Evolutionary conservation across 1,140 invertebrate genomes (phyloP), one percentile per base, ranked within the genome.

Genomic region (Rhizoglyphus robini): DNA sequence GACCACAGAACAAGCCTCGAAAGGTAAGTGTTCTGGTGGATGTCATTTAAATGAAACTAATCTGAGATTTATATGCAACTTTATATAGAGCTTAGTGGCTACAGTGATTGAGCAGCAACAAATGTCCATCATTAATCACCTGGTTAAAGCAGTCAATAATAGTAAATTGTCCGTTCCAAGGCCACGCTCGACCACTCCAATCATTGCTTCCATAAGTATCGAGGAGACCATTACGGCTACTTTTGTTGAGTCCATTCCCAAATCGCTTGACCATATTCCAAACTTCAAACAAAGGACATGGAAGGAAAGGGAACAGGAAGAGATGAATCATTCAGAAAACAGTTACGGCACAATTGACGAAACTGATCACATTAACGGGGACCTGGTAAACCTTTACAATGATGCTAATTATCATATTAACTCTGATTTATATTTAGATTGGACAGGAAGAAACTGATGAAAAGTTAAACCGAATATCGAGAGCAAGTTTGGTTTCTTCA

Each of bases 201-300:
- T 32, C 51, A 20, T 8, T n/a, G n/a, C n/a, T n/a, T n/a, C n/a
- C n/a, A n/a, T n/a, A n/a, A n/a, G n/a, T n/a, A n/a, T n/a, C n/a
- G n/a, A n/a, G n/a, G n/a, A n/a, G n/a, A n/a, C n/a, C n/a, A n/a
- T n/a, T n/a, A n/a, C n/a, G n/a, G n/a, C n/a, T n/a, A n/a, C n/a
- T n/a, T n/a, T n/a, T n/a, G n/a, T n/a, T n/a, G n/a, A n/a, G n/a
- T n/a, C n/a, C n/a, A n/a, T n/a, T n/a, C n/a, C n/a, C n/a, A n/a
- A n/a, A n/a, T n/a, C n/a, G n/a, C n/a, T n/a, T n/a, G n/a, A n/a
- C n/a, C n/a, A 25, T 27, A 54, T 54, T 54, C 23, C 51, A 11
- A 54, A 54, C 20, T 54, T 54, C 23, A 54, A 54, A 23, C 51
- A 54, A 32, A 4, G 63, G 31, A 65, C 63, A 25, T 65, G 63